phyloP scores from a whole-genome alignment of 2,113 vertebrate genomes.

The Burhinus bistriatus region DNA sequence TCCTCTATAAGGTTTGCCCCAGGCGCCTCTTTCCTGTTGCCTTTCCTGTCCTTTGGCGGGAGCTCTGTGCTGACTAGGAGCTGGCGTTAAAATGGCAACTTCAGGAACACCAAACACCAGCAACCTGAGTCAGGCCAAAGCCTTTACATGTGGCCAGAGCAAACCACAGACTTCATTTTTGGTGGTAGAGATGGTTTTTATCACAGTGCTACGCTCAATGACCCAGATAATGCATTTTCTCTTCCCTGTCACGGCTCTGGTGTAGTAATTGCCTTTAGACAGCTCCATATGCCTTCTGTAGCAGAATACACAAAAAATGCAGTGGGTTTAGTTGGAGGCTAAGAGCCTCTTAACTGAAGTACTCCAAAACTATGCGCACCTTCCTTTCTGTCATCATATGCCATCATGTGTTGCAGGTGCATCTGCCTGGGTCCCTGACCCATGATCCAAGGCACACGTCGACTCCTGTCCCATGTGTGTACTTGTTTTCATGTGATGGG shows the following conservation, averaged over 20 bases:
- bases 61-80: not conserved
- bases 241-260: not conserved
- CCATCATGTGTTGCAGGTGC: not conserved
- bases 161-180: not conserved
- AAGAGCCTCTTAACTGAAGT: not conserved
- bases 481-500: not conserved
- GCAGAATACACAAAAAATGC: not conserved
- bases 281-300: not conserved
- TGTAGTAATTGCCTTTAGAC: not conserved
- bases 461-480: not conserved
- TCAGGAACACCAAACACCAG: not conserved
- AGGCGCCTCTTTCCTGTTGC: accelerated
- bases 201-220: not conserved
- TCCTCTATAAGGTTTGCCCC: too few species aligned
- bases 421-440: not conserved
- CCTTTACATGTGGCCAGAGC: not conserved
- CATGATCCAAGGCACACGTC: not conserved
- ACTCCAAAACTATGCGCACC: accelerated
- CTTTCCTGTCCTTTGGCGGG: not conserved
- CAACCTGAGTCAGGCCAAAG: not conserved
- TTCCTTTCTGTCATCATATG: not conserved
- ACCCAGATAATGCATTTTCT: not conserved
- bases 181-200: not conserved
- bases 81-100: not conserved
- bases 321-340: not conserved